Evolutionary conservation across 2,888 invertebrate genomes (phyloP), one percentile per base, ranked within the genome.

Genomic region (Lepetodrilus schrolli): DNA sequence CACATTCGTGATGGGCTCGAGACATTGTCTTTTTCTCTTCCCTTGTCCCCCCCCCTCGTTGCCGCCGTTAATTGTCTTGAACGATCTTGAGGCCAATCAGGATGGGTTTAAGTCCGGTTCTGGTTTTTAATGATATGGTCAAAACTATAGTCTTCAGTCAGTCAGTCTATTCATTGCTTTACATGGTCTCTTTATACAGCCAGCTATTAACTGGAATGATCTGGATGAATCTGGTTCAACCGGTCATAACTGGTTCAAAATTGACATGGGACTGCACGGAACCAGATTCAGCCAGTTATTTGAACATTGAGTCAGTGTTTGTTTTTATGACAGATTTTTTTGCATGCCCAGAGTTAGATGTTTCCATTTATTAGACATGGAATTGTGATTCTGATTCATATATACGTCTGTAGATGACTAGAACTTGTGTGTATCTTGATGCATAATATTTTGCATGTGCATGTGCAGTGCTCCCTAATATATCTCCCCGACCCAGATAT

Each of bases 161-260:
- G 58, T 58, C 58, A 58, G 58, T 58, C 58, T 30, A 30, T 58
- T 30, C 34, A 23, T 58, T 58, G 58, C 58, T 58, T 51, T 26
- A 26, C 30, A 58, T 58, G 10, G 58, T 58, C 58, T 58, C 30
- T 58, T 58, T 30, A 58, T 26, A 58, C 58, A 58, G 34, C 58
- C 58, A 58, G 58, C 58, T 58, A 26, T 58, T 17, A 58, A 13
- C 26, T 58, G 58, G 34, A 58, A 30, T 30, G 17, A 58, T 30
- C 58, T 58, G 58, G 34, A 58, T 58, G 58, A 34, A 58, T 58
- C 58, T 58, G 58, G 58, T 30, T 58, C 26, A 26, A 58, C 26
- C 30, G 30, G 23, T 17, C 23, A 26, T 26, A 58, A 30, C 58
- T 13, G 30, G 58, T 26, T 34, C 17, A 2, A 58, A 30, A 26